Conservation (phyloP, 1,140 invertebrate genomes). For the Tenebrio molitor region DNA sequence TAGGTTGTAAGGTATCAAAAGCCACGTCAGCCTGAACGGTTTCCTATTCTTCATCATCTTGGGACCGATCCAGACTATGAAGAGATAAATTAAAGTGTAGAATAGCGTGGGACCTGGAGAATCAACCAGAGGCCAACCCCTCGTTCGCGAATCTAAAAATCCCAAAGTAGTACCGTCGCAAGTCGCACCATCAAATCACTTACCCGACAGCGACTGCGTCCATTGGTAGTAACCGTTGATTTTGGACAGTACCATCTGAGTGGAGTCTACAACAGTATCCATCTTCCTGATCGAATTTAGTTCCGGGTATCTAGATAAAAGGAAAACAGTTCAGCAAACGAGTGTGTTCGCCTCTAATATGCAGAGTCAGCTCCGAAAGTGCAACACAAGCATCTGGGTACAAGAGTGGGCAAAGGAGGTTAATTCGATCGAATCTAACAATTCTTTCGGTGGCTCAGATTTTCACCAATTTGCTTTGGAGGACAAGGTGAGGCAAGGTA, state of each 20-base stretch:
- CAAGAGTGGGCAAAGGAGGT: too few species aligned
- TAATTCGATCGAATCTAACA: too few species aligned
- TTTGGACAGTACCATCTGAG: conserved; percentile 71
- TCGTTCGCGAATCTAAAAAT: conserved; percentile 82
- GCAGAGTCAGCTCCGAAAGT: too few species aligned
- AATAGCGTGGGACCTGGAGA: conserved; percentile 84
- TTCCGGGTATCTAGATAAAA: neutral
- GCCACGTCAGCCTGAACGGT: conserved; percentile 82
- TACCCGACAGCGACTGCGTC: conserved; percentile 80
- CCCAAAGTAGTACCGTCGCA: conserved; percentile 21
- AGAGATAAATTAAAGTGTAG: conserved; percentile 82
- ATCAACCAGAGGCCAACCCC: conserved; percentile 89
- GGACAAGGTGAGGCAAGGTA: too few species aligned
- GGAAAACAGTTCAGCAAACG: neutral
- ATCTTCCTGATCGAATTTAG: conserved; percentile 60
- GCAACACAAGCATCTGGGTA: too few species aligned
- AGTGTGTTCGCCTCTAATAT: too few species aligned
- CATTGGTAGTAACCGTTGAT: conserved; percentile 80
- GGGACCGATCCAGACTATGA: conserved; percentile 85
- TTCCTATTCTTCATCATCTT: conserved; percentile 86
- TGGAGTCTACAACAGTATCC: conserved; percentile 74
- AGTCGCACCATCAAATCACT: too few species aligned
- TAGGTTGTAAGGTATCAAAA: conserved; percentile 89
- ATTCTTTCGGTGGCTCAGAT: too few species aligned
- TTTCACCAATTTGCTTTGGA: too few species aligned